A percentile compares a stretch with the other conserved stretches of the same genome.
Conservation (phyloP, 2,113 vertebrate species). For the Eidolon helvum region DNA sequence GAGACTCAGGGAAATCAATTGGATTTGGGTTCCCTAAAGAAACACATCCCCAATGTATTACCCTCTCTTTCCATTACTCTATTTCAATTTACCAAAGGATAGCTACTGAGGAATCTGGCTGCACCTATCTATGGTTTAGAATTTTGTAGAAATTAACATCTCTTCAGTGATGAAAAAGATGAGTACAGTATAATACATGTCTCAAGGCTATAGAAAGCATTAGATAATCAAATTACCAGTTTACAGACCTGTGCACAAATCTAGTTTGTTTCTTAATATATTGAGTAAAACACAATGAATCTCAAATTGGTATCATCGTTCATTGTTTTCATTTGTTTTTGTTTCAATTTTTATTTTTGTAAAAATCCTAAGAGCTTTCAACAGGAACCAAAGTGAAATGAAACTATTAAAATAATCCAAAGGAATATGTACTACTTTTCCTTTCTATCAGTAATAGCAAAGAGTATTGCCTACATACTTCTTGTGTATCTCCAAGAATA, state of each 20-base stretch:
- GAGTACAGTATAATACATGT: background rate
- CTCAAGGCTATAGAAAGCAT: background rate
- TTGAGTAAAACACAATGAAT: background rate
- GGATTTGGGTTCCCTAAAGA: background rate
- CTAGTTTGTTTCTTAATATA: background rate
- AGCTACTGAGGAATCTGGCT: background rate
- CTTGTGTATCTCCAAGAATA: background rate
- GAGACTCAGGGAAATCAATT: background rate
- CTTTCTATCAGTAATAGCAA: background rate
- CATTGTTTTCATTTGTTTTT: background rate
- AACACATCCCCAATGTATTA: background rate
- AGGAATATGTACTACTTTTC: background rate
- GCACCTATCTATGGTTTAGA: background rate
- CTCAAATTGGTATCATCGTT: background rate
- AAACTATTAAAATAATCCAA: background rate
- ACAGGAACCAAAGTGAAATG: background rate
- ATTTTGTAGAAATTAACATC: background rate
- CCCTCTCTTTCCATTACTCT: background rate
- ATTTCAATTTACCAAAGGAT: background rate
- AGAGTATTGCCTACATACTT: background rate
- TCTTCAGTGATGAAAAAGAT: background rate
- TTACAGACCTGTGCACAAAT: background rate
- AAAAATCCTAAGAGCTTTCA: conserved; percentile 1
- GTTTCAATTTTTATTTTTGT: background rate
- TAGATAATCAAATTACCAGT: background rate